phyloP scores from a whole-genome alignment of 2,797 vertebrate species.

The Tauraco hartlaubi region DNA sequence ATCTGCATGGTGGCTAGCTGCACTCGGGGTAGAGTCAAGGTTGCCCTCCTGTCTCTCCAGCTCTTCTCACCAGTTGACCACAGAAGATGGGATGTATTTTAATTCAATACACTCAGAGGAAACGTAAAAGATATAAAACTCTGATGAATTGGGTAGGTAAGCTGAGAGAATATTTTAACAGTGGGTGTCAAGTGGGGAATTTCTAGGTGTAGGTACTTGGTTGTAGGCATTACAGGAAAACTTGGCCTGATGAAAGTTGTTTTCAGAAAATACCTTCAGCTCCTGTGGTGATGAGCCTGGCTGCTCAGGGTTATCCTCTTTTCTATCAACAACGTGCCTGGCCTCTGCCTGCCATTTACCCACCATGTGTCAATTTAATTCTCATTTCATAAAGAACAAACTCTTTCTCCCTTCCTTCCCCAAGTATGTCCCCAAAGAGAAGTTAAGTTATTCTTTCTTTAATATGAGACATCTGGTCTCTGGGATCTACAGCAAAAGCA shows the following conservation, averaged over 20 bases:
- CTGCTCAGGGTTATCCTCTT: not conserved
- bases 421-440: not conserved
- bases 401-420: not conserved
- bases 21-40: not conserved
- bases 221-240: not conserved
- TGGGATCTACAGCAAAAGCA: constrained; percentile 28
- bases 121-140: not conserved
- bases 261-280: constrained; percentile 15
- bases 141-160: not conserved
- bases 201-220: not conserved
- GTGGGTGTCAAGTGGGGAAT: not conserved
- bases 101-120: not conserved
- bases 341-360: not conserved
- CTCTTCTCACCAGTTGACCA: not conserved
- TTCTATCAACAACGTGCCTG: not conserved
- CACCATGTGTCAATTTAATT: not conserved
- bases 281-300: not conserved
- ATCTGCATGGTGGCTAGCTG: not conserved
- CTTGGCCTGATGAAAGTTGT: not conserved
- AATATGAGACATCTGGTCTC: constrained; percentile 36
- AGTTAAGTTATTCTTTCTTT: constrained; percentile 33
- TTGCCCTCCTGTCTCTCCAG: not conserved
- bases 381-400: not conserved
- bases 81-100: not conserved
- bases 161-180: not conserved